Base-by-base conservation (phyloP, 1,140 invertebrate genomes). In the Bombus picipes region DNA sequence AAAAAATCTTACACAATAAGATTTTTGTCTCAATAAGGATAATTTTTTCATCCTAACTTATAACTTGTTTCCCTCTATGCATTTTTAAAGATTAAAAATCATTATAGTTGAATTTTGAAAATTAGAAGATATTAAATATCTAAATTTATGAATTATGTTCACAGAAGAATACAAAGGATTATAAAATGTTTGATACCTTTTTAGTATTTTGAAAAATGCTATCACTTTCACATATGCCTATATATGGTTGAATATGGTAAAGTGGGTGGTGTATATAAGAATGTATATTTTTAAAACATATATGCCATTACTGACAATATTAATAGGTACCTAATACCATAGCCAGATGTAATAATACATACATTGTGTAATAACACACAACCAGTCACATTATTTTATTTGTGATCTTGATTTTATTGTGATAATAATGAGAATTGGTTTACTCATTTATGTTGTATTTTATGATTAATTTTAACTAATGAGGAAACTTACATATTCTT, bases 401-500 rank as follows among this genome's bases (percentile, higher is more conserved):
- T 82, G 83, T 83, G 84, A 81, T 76, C 68, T 83, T 86, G n/a
- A 66, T 92, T 88, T 89, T 72, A 88, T 88, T 89, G 87, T 86
- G 78, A 84, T 92, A 89, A 92, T 85, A 89, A 82, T 91, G 87
- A 87, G 41, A 91, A 90, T 92, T 91, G 89, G 73, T 93, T 93
- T 88, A 87, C 39, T 88, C 73, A 89, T 91, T 89, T 88, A 91
- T 78, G 82, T 88, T 90, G 59, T 88, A 88, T 93, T 74, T 79
- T 92, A 93, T 92, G 81, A 90, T 92, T 92, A 92, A 89, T 92
- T 93, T 84, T 87, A 84, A 92, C 88, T 88, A 88, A 91, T 82
- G 94, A 95, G 94, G 94, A 95, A 95, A 95, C 94, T 93, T 95
- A 95, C 94, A 95, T 95, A 95, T 95, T 95, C 94, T 78, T 57